Percentiles rank a stretch among this genome's conserved stretches.
Conservation (phyloP, 2,888 invertebrate species). For the Elgonia sp. region DNA sequence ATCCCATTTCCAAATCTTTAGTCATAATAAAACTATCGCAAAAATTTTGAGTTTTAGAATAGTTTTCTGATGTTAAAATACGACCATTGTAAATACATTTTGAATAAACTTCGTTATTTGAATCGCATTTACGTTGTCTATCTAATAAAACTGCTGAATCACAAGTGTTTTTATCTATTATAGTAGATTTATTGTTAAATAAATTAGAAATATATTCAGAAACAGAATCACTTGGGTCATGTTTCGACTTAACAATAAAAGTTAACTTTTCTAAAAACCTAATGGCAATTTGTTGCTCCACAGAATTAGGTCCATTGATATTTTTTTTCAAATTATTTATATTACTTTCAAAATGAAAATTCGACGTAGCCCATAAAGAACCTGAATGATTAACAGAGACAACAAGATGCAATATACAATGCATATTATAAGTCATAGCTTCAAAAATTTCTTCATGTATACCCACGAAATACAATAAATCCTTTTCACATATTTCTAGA, state of each 20-base stretch:
- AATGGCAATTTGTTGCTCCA: slow-evolving; percentile 55
- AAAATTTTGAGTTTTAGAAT: slow-evolving; percentile 29
- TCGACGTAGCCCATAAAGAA: slow-evolving; percentile 29
- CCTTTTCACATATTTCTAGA: slow-evolving; percentile 32
- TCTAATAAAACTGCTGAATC: slow-evolving; percentile 27
- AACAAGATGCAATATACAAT: slow-evolving; percentile 43
- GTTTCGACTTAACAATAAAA: neutral
- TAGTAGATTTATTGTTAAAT: slow-evolving; percentile 27
- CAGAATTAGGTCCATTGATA: slow-evolving; percentile 47
- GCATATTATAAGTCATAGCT: slow-evolving; percentile 41
- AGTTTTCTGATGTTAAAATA: slow-evolving; percentile 27
- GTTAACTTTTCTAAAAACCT: slow-evolving; percentile 44
- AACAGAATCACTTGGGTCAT: neutral
- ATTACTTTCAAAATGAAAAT: slow-evolving; percentile 66
- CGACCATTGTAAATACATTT: slow-evolving; percentile 28
- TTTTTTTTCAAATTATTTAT: slow-evolving; percentile 23
- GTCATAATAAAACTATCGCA: slow-evolving; percentile 28
- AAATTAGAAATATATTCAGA: slow-evolving; percentile 11
- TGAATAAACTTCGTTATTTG: slow-evolving; percentile 16
- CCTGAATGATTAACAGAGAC: slow-evolving; percentile 40
- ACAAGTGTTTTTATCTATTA: slow-evolving; percentile 6
- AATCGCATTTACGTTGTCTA: slow-evolving; percentile 11
- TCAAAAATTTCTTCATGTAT: slow-evolving; percentile 40
- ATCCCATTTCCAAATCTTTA: slow-evolving; percentile 2
- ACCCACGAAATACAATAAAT: slow-evolving; percentile 46